These are phyloP conservation scores for Agrotis segetum DNA, from an alignment of 2,888 invertebrate genomes.

Conservation along the genomic window DNA sequence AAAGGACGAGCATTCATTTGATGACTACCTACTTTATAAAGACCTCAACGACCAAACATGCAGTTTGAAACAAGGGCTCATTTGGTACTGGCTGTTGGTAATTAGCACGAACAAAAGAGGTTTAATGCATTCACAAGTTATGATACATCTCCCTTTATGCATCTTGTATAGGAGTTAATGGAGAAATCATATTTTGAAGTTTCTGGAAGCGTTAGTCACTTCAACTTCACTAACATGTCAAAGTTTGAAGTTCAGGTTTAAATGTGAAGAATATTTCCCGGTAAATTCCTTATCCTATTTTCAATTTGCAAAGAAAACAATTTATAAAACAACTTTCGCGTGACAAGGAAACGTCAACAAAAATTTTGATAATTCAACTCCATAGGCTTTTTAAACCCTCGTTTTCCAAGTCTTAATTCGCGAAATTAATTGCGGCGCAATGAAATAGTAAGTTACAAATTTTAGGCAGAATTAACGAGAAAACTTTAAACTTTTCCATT, in stretches of 20 bases:
- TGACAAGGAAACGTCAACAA: slow-evolving; percentile 37
- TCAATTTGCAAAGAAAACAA: slow-evolving; percentile 5
- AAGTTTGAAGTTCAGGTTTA: slow-evolving; percentile 7
- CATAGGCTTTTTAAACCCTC: slow-evolving; percentile 19
- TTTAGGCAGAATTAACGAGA: slow-evolving; percentile 67
- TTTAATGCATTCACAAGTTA: slow-evolving; percentile 50
- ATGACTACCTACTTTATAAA: slow-evolving; percentile 60
- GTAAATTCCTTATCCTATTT: slow-evolving; percentile 26
- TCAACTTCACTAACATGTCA: not conserved
- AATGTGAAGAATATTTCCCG: slow-evolving; percentile 6
- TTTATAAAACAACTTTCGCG: slow-evolving; percentile 24
- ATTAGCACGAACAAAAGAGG: slow-evolving; percentile 64
- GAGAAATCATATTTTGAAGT: slow-evolving; percentile 18
- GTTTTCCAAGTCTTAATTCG: slow-evolving; percentile 52
- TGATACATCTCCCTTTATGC: slow-evolving; percentile 19
- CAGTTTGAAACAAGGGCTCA: slow-evolving; percentile 8
- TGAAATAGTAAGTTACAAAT: slow-evolving; percentile 61
- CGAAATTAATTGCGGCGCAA: slow-evolving; percentile 59
- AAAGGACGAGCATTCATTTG: slow-evolving; percentile 64
- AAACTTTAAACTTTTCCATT: slow-evolving; percentile 76
- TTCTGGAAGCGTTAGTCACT: not conserved
- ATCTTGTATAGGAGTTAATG: not conserved
- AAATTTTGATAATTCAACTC: slow-evolving; percentile 41
- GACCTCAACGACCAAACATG: slow-evolving; percentile 38
- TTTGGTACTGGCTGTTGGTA: slow-evolving; percentile 41